Evolutionary conservation across 2,113 vertebrate species (phyloP), one percentile per base, ranked within the genome.

Genomic region (Hymenochirus boettgeri): DNA sequence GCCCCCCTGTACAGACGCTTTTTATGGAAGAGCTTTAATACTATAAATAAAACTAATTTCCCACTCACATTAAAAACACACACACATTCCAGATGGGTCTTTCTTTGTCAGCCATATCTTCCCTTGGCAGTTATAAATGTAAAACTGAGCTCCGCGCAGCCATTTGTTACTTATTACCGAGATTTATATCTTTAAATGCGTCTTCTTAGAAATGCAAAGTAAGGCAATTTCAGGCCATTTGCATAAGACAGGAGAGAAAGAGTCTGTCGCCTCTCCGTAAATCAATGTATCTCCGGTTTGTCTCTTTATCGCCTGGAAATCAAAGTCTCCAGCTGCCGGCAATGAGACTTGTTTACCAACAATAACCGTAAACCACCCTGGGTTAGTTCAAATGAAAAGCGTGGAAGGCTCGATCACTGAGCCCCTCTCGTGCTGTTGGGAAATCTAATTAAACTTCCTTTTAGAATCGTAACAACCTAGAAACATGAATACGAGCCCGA

Each of bases 181-280:
- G 29, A 51, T 62, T 62, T 52, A 62, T 52, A 24, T 51, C 60
- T 24, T 17, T 18, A n/a, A 37, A 51, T 62, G 12, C 22, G 7
- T 8, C 60, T 52, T 25, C 19, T 62, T 37, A 48, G 18, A 15
- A 8, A 61, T 61, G 58, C 42, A 61, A 61, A 61, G 26, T 23
- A 15, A 18, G 4, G 7, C 21, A 29, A 47, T 62, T 62, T 57
- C 13, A 27, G n/a, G 19, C 24, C 13, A 60, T 27, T 47, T 46
- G 57, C 18, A 60, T 22, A 21, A 51, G 60, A 24, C 22, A 27
- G 26, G 31, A 51, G 11, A 13, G 17, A 15, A 29, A 47, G 31
- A 25, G 3, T 23, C 29, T 51, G 22, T 25, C 37, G 0, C 25
- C 17, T 42, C 39, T n/a, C 15, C 39, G 7, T 42, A 17, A 42